Evolutionary conservation across 2,113 vertebrate species (phyloP), one percentile per base, ranked within the genome.

Genomic region (Jacana jacana): DNA sequence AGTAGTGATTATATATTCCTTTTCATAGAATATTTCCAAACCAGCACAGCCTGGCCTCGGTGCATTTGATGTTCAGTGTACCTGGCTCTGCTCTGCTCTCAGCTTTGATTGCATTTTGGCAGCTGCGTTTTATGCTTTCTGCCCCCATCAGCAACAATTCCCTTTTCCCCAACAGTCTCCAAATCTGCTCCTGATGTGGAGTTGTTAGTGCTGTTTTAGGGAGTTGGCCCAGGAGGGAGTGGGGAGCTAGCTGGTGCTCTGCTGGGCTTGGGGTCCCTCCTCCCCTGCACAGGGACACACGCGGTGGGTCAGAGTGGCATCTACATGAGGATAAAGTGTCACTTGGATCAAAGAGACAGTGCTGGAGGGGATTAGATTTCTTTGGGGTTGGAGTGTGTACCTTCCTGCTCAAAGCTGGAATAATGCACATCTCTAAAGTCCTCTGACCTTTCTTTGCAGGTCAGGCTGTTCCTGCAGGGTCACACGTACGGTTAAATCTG

Each of bases 401-500:
- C 66, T 17, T 46, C 11, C 1, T 48, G 37, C 1, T 0, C n/a
- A 19, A 20, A 39, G 44, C 30, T 81, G 77, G 35, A 46, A 7
- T 46, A 35, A 27, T 4, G 31, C 49, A 25, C 0, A 0, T 46
- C 14, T 28, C 58, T 90, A 23, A 60, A 64, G 42, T n/a, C 17
- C 10, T 0, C 5, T 16, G 12, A 28, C 79, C 39, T 95, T 93
- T 91, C 86, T 82, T 97, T 98, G 80, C 81, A 99, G 99, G 98
- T 83, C 98, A 99, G 58, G 98, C 98, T 7, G 98, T 99, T 65
- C 98, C 99, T 88, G 97, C 98, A 54, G 99, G 99, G 60, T 98
- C 98, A 61, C 99, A 99, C 15, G 98, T 99, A n/a, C 97, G 98
- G 28, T 68, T 99, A 85, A 99, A 99, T 94, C 98, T 99, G 81